Evolutionary conservation across 2,888 invertebrate genomes (phyloP).

Genomic region (Isotomurus palustris): DNA sequence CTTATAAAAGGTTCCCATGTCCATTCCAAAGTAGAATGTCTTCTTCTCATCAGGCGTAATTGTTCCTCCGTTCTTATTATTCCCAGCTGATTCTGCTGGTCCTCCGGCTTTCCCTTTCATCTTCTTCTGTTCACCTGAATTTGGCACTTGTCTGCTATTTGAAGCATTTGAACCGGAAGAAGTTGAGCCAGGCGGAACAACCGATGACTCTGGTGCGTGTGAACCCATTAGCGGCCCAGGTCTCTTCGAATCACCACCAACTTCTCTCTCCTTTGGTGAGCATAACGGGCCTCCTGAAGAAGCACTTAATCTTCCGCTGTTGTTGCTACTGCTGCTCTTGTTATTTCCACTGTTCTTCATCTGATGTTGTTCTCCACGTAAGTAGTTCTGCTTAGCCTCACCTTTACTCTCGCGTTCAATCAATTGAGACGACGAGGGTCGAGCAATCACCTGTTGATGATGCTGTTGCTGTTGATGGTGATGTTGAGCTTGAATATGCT

Average conservation of each 20-base stretch:
- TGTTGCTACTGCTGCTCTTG: conserved; percentile 7
- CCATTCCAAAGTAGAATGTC: conserved; percentile 77
- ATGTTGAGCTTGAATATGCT: too few species aligned
- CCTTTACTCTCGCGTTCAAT: background rate
- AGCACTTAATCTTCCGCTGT: background rate
- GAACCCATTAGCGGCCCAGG: conserved; percentile 9
- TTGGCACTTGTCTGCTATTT: conserved; percentile 13
- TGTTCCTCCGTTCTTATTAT: conserved; percentile 12
- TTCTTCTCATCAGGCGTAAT: conserved; percentile 48
- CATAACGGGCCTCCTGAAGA: conserved; percentile 28
- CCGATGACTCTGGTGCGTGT: background rate
- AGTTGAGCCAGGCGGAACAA: conserved; percentile 6
- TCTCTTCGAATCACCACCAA: conserved; percentile 12
- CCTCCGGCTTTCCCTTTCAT: conserved; percentile 3
- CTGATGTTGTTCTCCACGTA: too few species aligned
- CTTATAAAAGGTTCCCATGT: conserved; percentile 50
- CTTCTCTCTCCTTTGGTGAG: conserved; percentile 26
- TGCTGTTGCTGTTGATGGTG: conserved; percentile 1
- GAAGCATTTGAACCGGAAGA: conserved; percentile 13
- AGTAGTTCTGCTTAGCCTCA: background rate
- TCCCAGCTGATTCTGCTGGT: conserved; percentile 16
- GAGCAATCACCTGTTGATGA: too few species aligned
- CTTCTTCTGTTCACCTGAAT: conserved; percentile 7
- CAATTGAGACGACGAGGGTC: conserved; percentile 3
- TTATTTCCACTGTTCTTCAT: conserved; percentile 4